These are phyloP conservation scores for Masnerella sp. DNA, from an alignment of 2,888 invertebrate species.

Conservation along the genomic window DNA sequence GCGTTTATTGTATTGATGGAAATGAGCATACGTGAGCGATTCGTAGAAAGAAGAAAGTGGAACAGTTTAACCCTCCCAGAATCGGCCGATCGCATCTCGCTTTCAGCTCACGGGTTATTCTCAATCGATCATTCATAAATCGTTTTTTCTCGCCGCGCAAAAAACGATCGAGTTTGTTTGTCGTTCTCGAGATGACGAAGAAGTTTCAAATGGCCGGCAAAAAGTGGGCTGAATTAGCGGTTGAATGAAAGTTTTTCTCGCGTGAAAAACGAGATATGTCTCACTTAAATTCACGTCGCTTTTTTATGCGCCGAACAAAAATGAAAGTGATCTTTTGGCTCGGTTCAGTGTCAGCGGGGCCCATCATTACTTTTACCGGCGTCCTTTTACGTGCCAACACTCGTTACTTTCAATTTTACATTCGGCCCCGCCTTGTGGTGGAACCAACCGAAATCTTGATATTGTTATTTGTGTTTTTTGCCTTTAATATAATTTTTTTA, in stretches of 20 bases:
- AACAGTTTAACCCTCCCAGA: conserved; percentile 40
- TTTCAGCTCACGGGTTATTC: conserved; percentile 27
- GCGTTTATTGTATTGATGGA: conserved; percentile 35
- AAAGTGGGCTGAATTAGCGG: neutral
- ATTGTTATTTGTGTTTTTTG: neutral
- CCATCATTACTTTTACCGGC: conserved; percentile 51
- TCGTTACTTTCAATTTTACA: conserved; percentile 55
- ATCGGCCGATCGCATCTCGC: conserved; percentile 38
- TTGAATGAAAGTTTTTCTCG: conserved; percentile 11
- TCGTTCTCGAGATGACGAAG: too few relatives aligned
- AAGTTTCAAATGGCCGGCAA: neutral
- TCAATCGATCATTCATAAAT: too few relatives aligned
- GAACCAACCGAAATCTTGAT: conserved; percentile 18
- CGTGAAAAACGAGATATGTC: conserved; percentile 6
- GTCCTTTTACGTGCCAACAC: conserved; percentile 25
- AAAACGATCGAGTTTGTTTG: too few relatives aligned
- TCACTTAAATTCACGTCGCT: conserved; percentile 13
- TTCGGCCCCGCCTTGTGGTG: conserved; percentile 7
- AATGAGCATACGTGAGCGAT: conserved; percentile 20
- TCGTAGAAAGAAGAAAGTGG: conserved; percentile 49
- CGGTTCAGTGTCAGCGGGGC: conserved; percentile 50
- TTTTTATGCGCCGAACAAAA: conserved; percentile 45
- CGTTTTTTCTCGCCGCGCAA: too few relatives aligned
- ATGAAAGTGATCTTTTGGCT: conserved; percentile 54
- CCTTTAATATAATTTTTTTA: too few relatives aligned